Conservation (phyloP, 2,797 vertebrate genomes). For the Paramormyrops hopkinsi region DNA sequence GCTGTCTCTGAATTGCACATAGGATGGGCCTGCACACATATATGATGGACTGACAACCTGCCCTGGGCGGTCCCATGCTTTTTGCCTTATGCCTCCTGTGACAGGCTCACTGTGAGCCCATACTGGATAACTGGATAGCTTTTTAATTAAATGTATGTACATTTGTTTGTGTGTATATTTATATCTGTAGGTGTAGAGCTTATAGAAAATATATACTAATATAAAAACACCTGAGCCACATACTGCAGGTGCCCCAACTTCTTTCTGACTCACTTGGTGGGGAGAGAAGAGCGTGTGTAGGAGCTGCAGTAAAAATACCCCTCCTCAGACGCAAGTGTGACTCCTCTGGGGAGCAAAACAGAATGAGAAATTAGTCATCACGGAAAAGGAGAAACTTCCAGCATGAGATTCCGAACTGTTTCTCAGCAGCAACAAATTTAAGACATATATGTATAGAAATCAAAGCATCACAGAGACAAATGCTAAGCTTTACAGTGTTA, state of each 20-base stretch:
- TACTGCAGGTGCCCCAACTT: background rate
- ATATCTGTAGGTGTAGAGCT: background rate
- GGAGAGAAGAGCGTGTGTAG: background rate
- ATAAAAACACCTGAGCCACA: background rate
- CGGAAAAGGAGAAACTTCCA: background rate
- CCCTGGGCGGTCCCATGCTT: background rate
- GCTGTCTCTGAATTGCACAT: background rate
- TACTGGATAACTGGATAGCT: background rate
- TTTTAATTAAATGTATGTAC: background rate
- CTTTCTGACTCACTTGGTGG: background rate
- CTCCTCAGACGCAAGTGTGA: background rate
- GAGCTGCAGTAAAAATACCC: slow-evolving; percentile 17
- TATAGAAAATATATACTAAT: background rate
- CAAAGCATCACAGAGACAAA: background rate
- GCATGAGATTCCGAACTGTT: background rate
- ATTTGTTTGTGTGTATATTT: background rate
- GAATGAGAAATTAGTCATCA: slow-evolving; percentile 15
- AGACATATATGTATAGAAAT: background rate
- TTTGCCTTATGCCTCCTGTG: background rate
- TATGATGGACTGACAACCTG: background rate
- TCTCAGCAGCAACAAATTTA: background rate
- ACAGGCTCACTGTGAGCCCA: background rate
- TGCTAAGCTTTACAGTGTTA: background rate
- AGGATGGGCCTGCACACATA: background rate
- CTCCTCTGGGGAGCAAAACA: background rate